Base-by-base conservation (phyloP, 2,113 vertebrate genomes). In the Callopanchax toddi region DNA sequence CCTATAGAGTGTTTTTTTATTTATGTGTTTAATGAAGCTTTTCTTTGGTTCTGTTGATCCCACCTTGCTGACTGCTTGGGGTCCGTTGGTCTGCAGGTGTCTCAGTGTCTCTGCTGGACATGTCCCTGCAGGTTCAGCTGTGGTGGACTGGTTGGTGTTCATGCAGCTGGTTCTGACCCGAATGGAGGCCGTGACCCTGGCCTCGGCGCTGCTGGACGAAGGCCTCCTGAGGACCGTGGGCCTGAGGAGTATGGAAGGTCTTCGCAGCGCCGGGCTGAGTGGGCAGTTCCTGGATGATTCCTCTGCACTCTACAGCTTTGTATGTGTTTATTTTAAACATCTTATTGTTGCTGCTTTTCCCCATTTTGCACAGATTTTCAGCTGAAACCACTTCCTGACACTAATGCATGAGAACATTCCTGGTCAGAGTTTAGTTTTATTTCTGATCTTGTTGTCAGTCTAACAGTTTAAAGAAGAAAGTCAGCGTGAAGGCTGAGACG, bases 121-220 rank as follows among this genome's bases (percentile, higher is more conserved):
- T 32, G 29, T 34, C 5, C 44, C 42, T 52, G 21, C 79, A 99
- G 96, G 97, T 42, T 96, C 97, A 6, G 89, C 92, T 0, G 86
- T 95, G 79, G 95, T 97, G 63, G 97, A 98, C 87, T 99, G 97
- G 97, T 86, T 99, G 89, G 94, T 99, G 85, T 96, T 94, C 84
- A 91, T 67, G 34, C 78, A 86, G 72, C 86, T 96, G 67, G 86
- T 87, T 0, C 89, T 93, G 82, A 94, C 86, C 25, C 94, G 97
- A 1, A 87, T 92, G 5, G 96, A 97, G 77, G 94, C 94, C 0
- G 79, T 94, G 86, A 97, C 95, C 0, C 65, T 99, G 89, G 93
- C 94, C 4, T 96, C 95, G 0, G 89, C 97, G 75, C 89, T 98
- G 67, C 85, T 96, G 89, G 95, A 97, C 52, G 96, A 98, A 81